A percentile compares a stretch with the other conserved stretches of the same genome.
Evolutionary conservation across 2,113 vertebrate genomes (phyloP).

Genomic region (Numenius arquata): DNA sequence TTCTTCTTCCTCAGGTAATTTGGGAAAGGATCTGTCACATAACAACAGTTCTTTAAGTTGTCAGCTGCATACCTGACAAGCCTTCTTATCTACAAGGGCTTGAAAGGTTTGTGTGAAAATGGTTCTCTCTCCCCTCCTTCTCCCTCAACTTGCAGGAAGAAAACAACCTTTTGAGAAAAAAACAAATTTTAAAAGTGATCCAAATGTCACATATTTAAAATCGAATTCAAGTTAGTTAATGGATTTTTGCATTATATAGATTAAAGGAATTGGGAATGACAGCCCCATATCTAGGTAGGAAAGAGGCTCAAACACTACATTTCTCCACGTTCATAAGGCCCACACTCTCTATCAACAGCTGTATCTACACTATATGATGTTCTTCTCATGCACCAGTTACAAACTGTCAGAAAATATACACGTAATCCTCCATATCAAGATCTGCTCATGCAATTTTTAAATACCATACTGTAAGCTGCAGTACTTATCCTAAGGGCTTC

Average conservation of each 20-base stretch:
- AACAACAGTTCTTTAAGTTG: not conserved
- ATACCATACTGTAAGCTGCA: not conserved
- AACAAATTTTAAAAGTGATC: not conserved
- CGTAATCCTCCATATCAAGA: not conserved
- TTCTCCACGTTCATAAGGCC: not conserved
- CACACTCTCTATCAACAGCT: not conserved
- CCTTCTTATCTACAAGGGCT: not conserved
- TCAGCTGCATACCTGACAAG: not conserved
- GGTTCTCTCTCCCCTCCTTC: not conserved
- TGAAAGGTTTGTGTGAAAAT: not conserved
- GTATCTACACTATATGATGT: not conserved
- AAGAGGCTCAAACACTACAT: not conserved
- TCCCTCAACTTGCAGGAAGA: not conserved
- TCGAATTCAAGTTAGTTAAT: not conserved
- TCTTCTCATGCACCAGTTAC: not conserved
- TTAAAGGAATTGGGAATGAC: not conserved
- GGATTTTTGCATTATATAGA: not conserved
- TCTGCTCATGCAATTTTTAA: constrained; percentile 1
- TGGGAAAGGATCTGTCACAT: not conserved
- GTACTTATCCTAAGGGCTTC: not conserved
- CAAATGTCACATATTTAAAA: not conserved
- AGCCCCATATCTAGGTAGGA: not conserved
- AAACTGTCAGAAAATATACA: not conserved
- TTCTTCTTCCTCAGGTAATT: not conserved
- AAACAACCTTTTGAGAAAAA: not conserved